phyloP scores from a whole-genome alignment of 2,797 vertebrate species.

The Carapus acus region DNA sequence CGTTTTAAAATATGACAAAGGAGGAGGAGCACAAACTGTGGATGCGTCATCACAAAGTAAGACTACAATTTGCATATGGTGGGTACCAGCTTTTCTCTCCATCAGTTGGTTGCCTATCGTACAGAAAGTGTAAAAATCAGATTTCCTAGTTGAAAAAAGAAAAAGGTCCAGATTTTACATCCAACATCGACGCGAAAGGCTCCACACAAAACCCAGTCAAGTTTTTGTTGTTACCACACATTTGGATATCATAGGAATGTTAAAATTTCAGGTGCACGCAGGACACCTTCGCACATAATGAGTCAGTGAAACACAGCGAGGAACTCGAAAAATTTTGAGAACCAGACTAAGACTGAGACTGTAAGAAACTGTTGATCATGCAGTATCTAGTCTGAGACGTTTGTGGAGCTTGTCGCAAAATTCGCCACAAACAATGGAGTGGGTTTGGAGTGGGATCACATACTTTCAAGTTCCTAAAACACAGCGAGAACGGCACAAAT shows the following conservation, averaged over 20 bases:
- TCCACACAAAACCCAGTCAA: constrained; percentile 1
- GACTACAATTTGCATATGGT: constrained; percentile 1
- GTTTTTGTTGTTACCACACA: constrained; percentile 10
- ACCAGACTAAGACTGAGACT: constrained; percentile 7
- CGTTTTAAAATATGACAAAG: constrained; percentile 31
- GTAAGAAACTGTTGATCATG: constrained; percentile 8
- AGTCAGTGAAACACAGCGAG: background rate
- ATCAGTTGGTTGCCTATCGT: background rate
- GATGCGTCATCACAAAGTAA: constrained; percentile 2
- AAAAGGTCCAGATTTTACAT: too few relatives aligned
- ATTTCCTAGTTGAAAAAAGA: too few relatives aligned
- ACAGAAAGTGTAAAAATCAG: constrained; percentile 1
- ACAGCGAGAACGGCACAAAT: too few relatives aligned
- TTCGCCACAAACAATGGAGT: background rate
- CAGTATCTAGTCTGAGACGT: background rate
- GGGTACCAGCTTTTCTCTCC: background rate
- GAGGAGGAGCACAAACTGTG: constrained; percentile 14
- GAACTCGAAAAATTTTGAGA: background rate
- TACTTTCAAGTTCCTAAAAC: too few relatives aligned
- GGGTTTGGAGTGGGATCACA: too few relatives aligned
- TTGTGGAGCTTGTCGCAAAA: too few relatives aligned
- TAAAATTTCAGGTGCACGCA: constrained; percentile 15
- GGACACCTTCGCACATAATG: background rate
- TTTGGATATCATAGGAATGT: constrained; percentile 55
- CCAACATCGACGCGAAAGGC: background rate